Percentiles rank a stretch among this genome's conserved stretches.
Conservation (phyloP, 1,140 invertebrate genomes). For the Piezodorus guildinii region DNA sequence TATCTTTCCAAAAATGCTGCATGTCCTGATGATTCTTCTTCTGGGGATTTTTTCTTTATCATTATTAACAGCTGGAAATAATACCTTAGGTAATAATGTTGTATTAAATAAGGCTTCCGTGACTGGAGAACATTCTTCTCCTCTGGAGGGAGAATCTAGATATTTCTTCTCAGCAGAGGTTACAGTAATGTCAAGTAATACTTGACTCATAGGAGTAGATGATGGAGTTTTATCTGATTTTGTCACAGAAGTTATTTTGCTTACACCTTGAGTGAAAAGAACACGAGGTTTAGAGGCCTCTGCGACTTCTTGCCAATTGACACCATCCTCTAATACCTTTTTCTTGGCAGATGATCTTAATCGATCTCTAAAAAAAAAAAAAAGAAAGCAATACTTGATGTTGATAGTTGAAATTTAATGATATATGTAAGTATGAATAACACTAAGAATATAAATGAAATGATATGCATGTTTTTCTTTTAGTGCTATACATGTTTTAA, state of each 20-base stretch:
- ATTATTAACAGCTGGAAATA: background rate
- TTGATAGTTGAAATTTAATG: no score
- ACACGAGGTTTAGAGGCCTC: background rate
- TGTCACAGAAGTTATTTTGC: background rate
- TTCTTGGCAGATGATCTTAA: background rate
- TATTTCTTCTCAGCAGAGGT: background rate
- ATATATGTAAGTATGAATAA: no score
- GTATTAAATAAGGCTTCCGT: slow-evolving; percentile 1
- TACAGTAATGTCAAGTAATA: background rate
- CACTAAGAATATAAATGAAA: no score
- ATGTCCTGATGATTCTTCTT: no score
- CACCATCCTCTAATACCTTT: background rate
- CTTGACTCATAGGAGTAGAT: background rate
- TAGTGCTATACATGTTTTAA: no score
- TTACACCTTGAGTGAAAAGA: background rate
- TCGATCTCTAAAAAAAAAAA: background rate
- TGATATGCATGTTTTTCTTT: no score
- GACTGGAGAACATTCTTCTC: background rate
- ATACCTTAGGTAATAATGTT: background rate
- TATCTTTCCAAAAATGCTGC: no score
- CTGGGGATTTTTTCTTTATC: no score
- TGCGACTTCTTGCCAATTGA: background rate
- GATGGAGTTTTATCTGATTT: background rate
- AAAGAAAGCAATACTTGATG: background rate
- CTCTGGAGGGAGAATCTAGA: background rate